Conservation (phyloP, 2,113 vertebrate genomes). For the Platichthys flesus region DNA sequence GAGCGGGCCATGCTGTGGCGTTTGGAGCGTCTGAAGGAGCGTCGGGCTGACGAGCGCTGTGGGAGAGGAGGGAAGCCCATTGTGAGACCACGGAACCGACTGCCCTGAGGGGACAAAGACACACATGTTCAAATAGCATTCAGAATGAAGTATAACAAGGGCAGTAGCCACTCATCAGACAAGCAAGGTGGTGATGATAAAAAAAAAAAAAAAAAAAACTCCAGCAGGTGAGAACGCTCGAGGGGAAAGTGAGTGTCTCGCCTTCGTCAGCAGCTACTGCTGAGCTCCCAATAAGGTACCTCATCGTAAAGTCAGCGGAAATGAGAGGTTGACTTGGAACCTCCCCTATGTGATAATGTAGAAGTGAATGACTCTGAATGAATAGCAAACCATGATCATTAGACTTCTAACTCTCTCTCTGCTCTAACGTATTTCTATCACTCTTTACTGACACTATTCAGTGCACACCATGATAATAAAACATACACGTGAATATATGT, state of each 20-base stretch:
- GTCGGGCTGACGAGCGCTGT: conserved; percentile 86
- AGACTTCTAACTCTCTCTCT: background rate
- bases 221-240: background rate
- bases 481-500: too few relatives aligned
- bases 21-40: conserved; percentile 91
- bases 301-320: background rate
- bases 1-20: conserved; percentile 92
- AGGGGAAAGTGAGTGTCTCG: background rate
- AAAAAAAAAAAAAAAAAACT: background rate
- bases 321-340: background rate
- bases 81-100: conserved; percentile 84
- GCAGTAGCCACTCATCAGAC: background rate
- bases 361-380: background rate
- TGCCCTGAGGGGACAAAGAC: conserved; percentile 75
- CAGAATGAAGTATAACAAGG: background rate
- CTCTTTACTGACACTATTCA: background rate
- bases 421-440: background rate
- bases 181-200: background rate
- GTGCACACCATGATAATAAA: too few relatives aligned
- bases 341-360: background rate
- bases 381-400: background rate
- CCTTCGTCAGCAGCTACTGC: background rate
- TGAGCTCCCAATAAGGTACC: background rate
- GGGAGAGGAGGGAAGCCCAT: conserved; percentile 84
- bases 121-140: background rate